Evolutionary conservation across 1,140 invertebrate species (phyloP).

Genomic region (Lordiphosa collinella): DNA sequence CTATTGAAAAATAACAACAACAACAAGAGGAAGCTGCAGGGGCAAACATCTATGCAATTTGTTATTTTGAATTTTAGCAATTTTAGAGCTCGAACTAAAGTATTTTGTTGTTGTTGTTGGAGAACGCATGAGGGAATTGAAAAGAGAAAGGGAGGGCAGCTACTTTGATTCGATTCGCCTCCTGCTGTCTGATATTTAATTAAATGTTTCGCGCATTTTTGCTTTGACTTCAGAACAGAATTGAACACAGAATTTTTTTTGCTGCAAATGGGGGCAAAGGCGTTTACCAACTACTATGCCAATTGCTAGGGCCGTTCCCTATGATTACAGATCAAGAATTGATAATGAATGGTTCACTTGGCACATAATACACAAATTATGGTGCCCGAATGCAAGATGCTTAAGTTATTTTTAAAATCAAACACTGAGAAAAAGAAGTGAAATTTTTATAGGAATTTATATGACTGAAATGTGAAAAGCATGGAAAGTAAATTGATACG

Average conservation of each 20-base stretch:
- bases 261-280: not conserved
- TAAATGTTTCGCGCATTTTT: constrained; percentile 57
- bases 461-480: no score
- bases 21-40: constrained; percentile 8
- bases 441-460: no score
- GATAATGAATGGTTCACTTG: constrained; percentile 15
- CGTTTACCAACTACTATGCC: constrained; percentile 4
- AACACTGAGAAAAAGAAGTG: not conserved
- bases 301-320: constrained; percentile 1
- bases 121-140: not conserved
- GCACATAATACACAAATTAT: constrained; percentile 9
- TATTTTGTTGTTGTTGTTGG: not conserved
- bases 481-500: no score
- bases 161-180: constrained; percentile 10
- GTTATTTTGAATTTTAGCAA: constrained; percentile 73
- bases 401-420: no score
- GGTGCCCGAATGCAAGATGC: not conserved
- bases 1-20: constrained; percentile 39
- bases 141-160: not conserved
- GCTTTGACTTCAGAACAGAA: constrained; percentile 5
- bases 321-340: constrained; percentile 7
- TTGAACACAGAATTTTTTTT: not conserved
- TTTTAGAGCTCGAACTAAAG: constrained; percentile 61
- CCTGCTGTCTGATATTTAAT: constrained; percentile 58
- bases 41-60: constrained; percentile 57